phyloP scores from a whole-genome alignment of 2,113 vertebrate genomes.

The Thryonomys swinderianus region DNA sequence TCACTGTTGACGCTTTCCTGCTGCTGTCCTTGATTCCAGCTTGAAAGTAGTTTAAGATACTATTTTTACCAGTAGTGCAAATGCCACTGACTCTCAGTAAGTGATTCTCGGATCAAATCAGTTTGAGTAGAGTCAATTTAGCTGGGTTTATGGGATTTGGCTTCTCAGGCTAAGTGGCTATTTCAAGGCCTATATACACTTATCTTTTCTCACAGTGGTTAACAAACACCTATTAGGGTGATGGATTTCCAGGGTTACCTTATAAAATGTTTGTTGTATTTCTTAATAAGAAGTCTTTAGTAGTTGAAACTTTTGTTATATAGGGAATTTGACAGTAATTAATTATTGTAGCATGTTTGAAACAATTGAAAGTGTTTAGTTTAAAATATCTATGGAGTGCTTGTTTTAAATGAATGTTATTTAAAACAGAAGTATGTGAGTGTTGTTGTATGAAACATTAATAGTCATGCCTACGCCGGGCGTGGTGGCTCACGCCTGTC shows the following conservation, averaged over 20 bases:
- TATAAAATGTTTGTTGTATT: constrained; percentile 22
- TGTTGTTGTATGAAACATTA: not conserved
- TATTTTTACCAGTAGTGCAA: constrained; percentile 31
- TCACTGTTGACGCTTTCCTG: not conserved
- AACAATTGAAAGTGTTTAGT: not conserved
- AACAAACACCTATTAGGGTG: constrained; percentile 19
- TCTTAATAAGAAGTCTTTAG: not conserved
- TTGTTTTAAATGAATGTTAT: not conserved
- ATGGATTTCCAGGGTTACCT: not conserved
- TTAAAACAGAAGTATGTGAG: not conserved
- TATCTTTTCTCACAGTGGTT: not conserved
- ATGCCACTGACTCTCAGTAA: constrained; percentile 28
- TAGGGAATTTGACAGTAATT: not conserved
- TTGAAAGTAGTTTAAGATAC: not conserved
- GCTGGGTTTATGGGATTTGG: constrained; percentile 52
- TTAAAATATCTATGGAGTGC: not conserved
- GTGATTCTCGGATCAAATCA: constrained; percentile 48
- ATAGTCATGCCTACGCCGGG: too few species aligned
- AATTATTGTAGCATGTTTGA: not conserved
- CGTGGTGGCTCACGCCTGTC: too few species aligned
- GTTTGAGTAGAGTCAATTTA: constrained; percentile 60
- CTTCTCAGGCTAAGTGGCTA: constrained; percentile 41
- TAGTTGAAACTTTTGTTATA: not conserved
- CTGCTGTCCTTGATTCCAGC: constrained; percentile 19
- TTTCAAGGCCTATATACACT: not conserved